phyloP scores from a whole-genome alignment of 2,113 vertebrate species.

The Ariopsis seemanni region DNA sequence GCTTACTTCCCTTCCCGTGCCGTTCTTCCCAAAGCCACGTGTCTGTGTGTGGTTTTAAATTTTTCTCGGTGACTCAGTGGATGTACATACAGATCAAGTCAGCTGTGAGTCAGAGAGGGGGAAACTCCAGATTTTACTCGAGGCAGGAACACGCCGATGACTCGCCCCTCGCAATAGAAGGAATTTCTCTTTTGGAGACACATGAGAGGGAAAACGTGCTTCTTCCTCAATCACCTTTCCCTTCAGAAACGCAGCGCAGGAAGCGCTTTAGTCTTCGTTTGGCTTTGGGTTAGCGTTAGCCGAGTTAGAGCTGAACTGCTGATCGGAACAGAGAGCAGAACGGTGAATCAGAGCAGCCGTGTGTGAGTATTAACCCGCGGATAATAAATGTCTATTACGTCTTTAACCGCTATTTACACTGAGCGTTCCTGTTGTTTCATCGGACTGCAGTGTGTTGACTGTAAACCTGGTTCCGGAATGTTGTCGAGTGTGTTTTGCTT shows the following conservation, averaged over 20 bases:
- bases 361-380: background rate
- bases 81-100: constrained; percentile 2
- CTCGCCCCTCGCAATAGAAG: constrained; percentile 15
- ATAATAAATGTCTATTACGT: no score
- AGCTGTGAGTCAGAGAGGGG: constrained; percentile 39
- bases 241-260: background rate
- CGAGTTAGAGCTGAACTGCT: background rate
- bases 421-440: background rate
- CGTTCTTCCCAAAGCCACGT: background rate
- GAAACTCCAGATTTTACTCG: constrained; percentile 52
- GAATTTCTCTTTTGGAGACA: constrained; percentile 39
- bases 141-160: constrained; percentile 34
- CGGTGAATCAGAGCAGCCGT: background rate
- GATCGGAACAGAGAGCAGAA: background rate
- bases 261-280: background rate
- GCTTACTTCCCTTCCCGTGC: constrained; percentile 35
- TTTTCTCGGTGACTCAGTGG: constrained; percentile 4
- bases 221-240: constrained; percentile 9
- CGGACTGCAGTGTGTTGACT: background rate
- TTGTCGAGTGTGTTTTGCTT: background rate
- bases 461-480: background rate
- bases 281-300: background rate
- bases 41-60: background rate
- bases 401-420: no score
- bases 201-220: background rate